phyloP scores from a whole-genome alignment of 2,113 vertebrate species.

The Chlorodrepanis virens region DNA sequence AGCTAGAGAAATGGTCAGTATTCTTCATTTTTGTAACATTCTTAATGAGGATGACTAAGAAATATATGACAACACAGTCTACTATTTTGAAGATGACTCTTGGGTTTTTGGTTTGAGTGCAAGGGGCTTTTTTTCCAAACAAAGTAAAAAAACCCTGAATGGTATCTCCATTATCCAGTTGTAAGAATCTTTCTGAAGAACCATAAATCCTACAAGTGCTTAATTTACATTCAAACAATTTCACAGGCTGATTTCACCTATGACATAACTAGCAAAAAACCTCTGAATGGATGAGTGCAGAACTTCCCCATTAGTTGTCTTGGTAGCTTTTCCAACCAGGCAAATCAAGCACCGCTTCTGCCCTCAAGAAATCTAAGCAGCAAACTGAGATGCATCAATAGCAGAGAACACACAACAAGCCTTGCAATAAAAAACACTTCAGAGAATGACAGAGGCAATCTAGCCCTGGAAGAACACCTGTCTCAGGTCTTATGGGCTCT shows the following conservation, averaged over 20 bases:
- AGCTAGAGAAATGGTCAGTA: neutral
- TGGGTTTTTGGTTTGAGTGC: neutral
- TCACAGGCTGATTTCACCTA: neutral
- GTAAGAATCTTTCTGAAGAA: neutral
- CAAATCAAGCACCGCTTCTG: neutral
- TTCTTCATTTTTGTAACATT: neutral
- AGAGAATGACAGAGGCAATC: neutral
- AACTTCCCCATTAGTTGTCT: neutral
- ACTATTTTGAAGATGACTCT: neutral
- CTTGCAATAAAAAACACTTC: neutral
- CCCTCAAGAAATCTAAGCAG: fast-evolving
- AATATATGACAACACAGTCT: neutral
- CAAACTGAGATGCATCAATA: neutral
- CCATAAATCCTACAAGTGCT: neutral
- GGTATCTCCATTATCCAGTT: neutral
- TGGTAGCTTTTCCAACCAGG: neutral
- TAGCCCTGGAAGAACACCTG: neutral
- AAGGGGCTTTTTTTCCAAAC: neutral
- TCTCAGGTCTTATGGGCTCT: neutral
- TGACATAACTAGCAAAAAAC: neutral
- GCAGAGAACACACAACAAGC: fast-evolving
- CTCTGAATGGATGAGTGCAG: neutral
- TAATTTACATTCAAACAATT: neutral
- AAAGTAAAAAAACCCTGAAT: neutral
- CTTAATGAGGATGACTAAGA: neutral